A percentile compares a stretch with the other conserved stretches of the same genome.
Conservation (phyloP, 2,113 vertebrate species). For the Rhabdornis inornatus region DNA sequence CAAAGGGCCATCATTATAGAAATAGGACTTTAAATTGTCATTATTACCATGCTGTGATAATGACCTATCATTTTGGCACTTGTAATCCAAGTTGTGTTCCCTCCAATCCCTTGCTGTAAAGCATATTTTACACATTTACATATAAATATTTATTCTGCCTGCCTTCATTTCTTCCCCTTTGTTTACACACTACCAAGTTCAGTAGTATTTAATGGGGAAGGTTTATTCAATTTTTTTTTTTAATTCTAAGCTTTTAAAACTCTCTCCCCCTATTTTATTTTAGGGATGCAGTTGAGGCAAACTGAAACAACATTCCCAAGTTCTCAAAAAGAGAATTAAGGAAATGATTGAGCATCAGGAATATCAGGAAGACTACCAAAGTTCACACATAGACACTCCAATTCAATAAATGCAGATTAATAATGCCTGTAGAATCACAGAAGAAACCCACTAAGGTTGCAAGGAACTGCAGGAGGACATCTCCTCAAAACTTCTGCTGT, state of each 20-base stretch:
- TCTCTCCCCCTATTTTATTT: not conserved
- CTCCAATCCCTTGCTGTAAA: not conserved
- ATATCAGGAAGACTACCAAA: not conserved
- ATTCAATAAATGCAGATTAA: not conserved
- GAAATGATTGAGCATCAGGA: not conserved
- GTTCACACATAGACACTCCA: not conserved
- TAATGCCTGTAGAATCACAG: not conserved
- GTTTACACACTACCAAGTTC: not conserved
- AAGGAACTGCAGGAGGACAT: not conserved
- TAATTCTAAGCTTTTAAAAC: not conserved
- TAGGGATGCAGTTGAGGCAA: not conserved
- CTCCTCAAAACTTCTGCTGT: not conserved
- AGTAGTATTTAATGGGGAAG: not conserved
- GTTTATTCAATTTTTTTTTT: not conserved
- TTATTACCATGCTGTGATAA: constrained; percentile 1
- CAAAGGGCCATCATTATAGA: not conserved
- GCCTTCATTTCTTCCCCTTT: not conserved
- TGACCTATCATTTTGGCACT: not conserved
- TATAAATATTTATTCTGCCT: not conserved
- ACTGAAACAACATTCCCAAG: not conserved
- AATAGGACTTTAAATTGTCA: not conserved
- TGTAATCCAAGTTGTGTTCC: not conserved
- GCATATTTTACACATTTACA: not conserved
- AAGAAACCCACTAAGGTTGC: not conserved
- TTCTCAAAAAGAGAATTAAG: not conserved